Evolutionary conservation across 1,140 invertebrate genomes (phyloP).

Genomic region (Tenebrio molitor): DNA sequence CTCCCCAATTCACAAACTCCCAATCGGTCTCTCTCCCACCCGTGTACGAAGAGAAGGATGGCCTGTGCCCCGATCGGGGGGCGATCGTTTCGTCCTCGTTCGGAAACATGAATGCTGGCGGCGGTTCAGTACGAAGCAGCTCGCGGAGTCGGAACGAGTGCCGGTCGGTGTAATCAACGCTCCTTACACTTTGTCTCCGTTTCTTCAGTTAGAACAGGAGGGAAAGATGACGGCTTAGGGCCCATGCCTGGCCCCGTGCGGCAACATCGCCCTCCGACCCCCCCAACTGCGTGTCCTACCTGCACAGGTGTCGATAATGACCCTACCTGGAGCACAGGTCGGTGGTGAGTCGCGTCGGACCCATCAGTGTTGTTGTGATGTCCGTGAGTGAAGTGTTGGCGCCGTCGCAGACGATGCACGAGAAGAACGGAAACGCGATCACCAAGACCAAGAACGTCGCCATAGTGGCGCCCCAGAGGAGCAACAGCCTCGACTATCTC

Average conservation of each 20-base stretch:
- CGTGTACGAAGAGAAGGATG: not conserved
- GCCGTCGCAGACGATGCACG: slow-evolving; percentile 52
- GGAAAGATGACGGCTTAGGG: not conserved
- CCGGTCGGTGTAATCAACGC: not conserved
- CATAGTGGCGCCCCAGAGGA: slow-evolving; percentile 78
- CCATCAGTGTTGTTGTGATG: slow-evolving; percentile 52
- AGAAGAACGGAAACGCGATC: slow-evolving; percentile 65
- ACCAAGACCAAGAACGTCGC: slow-evolving; percentile 73
- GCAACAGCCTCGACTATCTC: slow-evolving; percentile 88
- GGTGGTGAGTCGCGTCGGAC: slow-evolving; percentile 7
- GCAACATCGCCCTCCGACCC: not conserved
- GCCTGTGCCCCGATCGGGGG: not conserved
- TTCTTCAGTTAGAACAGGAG: not conserved
- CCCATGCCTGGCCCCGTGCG: not conserved
- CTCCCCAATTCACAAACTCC: not conserved
- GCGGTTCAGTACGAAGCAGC: slow-evolving; percentile 10
- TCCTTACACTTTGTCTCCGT: not conserved
- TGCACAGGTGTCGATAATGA: slow-evolving; percentile 20
- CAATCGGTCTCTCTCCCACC: not conserved
- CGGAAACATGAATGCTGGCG: slow-evolving; percentile 37
- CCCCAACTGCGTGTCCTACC: not conserved
- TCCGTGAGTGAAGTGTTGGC: slow-evolving; percentile 60
- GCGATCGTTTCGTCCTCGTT: slow-evolving; percentile 28
- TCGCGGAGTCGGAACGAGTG: not conserved
- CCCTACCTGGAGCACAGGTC: slow-evolving; percentile 13